Evolutionary conservation across 2,113 vertebrate genomes (phyloP), one percentile per base, ranked within the genome.

Genomic region (Tringa solitaria): DNA sequence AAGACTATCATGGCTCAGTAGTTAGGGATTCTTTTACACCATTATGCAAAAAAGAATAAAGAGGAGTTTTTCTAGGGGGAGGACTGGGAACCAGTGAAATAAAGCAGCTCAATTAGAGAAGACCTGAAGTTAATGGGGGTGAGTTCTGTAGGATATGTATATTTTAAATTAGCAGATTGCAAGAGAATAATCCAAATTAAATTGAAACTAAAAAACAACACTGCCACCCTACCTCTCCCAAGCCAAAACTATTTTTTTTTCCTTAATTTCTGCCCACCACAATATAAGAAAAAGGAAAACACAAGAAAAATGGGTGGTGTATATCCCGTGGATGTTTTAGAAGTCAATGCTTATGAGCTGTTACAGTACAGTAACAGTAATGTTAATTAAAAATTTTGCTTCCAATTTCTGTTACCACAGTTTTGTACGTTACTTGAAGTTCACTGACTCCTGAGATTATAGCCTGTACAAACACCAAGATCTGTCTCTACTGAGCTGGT

Each of bases 1-100:
- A 96, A 93, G 88, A 74, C 80, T 90, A 89, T 77, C 79, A 93
- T 96, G 96, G 94, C 88, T 94, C 76, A 95, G 83, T 95, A 90
- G 76, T 87, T 95, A 87, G 28, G 65, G 64, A 86, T 89, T 93
- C 60, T 92, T 96, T 90, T 88, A 61, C 39, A 68, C 14, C 32
- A 89, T 96, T 94, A 87, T 82, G 28, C 22, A 87, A 84, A 95
- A 67, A 63, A 6, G 68, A 87, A 93, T 78, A 82, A 74, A 85
- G 51, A 70, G 26, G 17, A 35, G 51, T 48, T 87, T 88, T 93
- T 84, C 67, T 61, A 33, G 43, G 39, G 72, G n/a, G 12, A 83
- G 9, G 35, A 41, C 48, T 89, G 70, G 56, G 84, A 92, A 89
- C 30, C 37, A 51, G 39, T 48, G 80, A 89, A 92, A 96, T 90